Base-by-base conservation (phyloP, 2,888 invertebrate species). In the Platypus cylindrus region DNA sequence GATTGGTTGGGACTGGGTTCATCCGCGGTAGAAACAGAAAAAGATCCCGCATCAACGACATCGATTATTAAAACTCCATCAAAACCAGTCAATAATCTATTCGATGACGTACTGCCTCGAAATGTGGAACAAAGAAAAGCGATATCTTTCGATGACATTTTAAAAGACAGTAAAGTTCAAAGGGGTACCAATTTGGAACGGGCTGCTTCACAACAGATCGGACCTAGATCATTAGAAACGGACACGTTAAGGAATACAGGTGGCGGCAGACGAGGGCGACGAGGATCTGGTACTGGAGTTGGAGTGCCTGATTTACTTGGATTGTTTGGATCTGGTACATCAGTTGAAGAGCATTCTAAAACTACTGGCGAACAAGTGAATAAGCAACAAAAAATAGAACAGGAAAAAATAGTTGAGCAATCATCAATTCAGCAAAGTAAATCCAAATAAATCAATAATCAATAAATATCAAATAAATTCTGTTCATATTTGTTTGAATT, bases 281-380 rank as follows among this genome's bases (percentile, higher is more conserved):
- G 50, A 38, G 40, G 47, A 12, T 49, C 48, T 4, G 29, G 17
- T 15, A 45, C 49, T n/a, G 55, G 65, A 41, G 50, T 49, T n/a
- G 55, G 65, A 41, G 50, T 71, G 29, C 65, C 69, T 32, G 72
- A 73, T 52, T 68, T 71, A 41, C 56, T 73, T 36, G 72, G 72
- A 14, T 60, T 64, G 5, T 54, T 68, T 33, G 44, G 38, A 3
- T 32, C 35, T 3, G 37, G 29, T 20, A n/a, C n/a, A n/a, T n/a
- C n/a, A n/a, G n/a, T n/a, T n/a, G n/a, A n/a, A n/a, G n/a, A n/a
- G n/a, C n/a, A n/a, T n/a, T n/a, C n/a, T n/a, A n/a, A n/a, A n/a
- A n/a, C n/a, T n/a, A n/a, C n/a, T n/a, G n/a, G n/a, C n/a, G n/a
- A n/a, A n/a, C n/a, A n/a, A n/a, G n/a, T n/a, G n/a, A n/a, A n/a